Evolutionary conservation across 2,888 invertebrate species (phyloP), one percentile per base, ranked within the genome.

Genomic region (Diaperis boleti): DNA sequence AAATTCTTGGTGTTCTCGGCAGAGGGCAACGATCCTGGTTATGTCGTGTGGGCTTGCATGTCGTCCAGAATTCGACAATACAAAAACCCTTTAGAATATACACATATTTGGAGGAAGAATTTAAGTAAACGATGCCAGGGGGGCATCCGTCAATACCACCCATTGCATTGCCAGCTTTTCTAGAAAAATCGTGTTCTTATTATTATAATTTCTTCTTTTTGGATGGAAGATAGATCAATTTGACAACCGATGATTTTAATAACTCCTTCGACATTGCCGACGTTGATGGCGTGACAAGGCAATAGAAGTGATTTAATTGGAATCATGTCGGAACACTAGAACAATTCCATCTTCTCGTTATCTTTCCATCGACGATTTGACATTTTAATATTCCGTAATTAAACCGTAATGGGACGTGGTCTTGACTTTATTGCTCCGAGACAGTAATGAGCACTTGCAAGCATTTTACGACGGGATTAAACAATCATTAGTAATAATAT

Each of bases 301-400:
- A 39, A 52, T 52, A 13, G 22, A n/a, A n/a, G 39, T 37, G 18
- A 20, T 17, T 42, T 54, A 42, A 54, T 54, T 54, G 42, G 29
- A 52, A 52, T 39, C 39, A 31, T 31, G 54, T 52, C 29, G 52
- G 26, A 52, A 52, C n/a, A n/a, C n/a, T 52, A 54, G 47, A 59
- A 59, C 59, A 59, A 59, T 59, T 49, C 49, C 49, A 39, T 59
- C 59, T 26, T 37, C 15, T 45, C 14, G 44, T 45, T 45, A 29
- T 33, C 35, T 59, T 59, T 59, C 49, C 29, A 26, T 10, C 5
- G 47, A 14, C 35, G 20, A 29, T 59, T 59, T 59, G 59, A 59
- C 59, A 59, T 59, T 59, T 59, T 59, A 59, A 59, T 59, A 59
- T 59, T 59, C 59, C 31, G 59, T 59, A 59, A 59, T 59, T 59